A percentile compares a stretch with the other conserved stretches of the same genome.
Conservation (phyloP, 2,113 vertebrate species). For the Takifugu bimaculatus region DNA sequence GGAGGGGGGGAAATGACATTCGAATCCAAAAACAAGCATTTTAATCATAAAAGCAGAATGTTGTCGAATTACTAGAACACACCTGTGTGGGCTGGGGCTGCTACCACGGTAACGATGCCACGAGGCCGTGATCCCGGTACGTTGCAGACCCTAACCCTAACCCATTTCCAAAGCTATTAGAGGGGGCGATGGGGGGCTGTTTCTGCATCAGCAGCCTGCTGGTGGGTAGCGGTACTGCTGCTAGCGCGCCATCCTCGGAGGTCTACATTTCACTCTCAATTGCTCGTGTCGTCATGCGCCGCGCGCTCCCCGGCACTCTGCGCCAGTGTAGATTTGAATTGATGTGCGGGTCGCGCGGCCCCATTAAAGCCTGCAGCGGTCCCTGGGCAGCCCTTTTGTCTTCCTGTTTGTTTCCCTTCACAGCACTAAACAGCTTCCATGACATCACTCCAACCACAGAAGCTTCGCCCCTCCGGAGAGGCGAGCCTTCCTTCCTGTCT, state of each 20-base stretch:
- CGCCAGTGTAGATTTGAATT: slow-evolving; percentile 50
- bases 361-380: slow-evolving; percentile 60
- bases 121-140: too few relatives aligned
- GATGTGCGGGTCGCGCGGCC: slow-evolving; percentile 49
- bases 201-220: slow-evolving; percentile 23
- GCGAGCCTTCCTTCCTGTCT: slow-evolving; percentile 30
- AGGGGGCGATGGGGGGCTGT: neutral
- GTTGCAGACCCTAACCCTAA: too few relatives aligned
- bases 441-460: slow-evolving; percentile 58
- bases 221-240: slow-evolving; percentile 17
- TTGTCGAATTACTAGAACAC: too few relatives aligned
- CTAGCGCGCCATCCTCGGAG: slow-evolving; percentile 32
- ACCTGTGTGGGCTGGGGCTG: too few relatives aligned
- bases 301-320: slow-evolving; percentile 30
- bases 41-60: too few relatives aligned
- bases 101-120: too few relatives aligned
- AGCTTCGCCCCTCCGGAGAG: slow-evolving; percentile 58
- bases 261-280: slow-evolving; percentile 55
- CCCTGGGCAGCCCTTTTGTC: slow-evolving; percentile 54
- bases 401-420: slow-evolving; percentile 47
- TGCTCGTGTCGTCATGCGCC: slow-evolving; percentile 40
- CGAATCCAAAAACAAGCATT: neutral
- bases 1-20: slow-evolving; percentile 1
- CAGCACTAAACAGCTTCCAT: slow-evolving; percentile 52
- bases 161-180: too few relatives aligned